A percentile compares a stretch with the other conserved stretches of the same genome.
phyloP scores from a whole-genome alignment of 2,888 invertebrate genomes.

The Aleiodes leptofemur region DNA sequence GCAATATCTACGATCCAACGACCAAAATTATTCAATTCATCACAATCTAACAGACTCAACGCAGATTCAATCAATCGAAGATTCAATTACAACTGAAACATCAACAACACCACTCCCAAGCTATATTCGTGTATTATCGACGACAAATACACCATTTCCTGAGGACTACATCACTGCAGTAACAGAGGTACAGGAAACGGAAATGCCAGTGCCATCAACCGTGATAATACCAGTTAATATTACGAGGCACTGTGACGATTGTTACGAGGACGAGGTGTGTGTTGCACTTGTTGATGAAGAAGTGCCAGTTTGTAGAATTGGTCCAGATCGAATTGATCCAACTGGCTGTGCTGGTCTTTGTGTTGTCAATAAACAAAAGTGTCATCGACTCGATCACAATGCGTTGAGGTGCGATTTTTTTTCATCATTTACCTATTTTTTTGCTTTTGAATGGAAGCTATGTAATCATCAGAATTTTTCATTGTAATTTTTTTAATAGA shows the following conservation, averaged over 20 bases:
- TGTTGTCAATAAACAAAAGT: slow-evolving; percentile 71
- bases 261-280: slow-evolving; percentile 77
- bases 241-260: slow-evolving; percentile 70
- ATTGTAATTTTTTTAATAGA: too few species aligned
- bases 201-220: slow-evolving; percentile 47
- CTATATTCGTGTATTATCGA: slow-evolving; percentile 36
- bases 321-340: slow-evolving; percentile 78
- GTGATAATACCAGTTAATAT: slow-evolving; percentile 37
- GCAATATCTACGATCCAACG: slow-evolving; percentile 70
- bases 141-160: slow-evolving; percentile 42
- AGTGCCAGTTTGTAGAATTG: slow-evolving; percentile 78
- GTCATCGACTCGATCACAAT: slow-evolving; percentile 73
- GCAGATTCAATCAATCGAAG: slow-evolving; percentile 37
- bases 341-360: slow-evolving; percentile 78
- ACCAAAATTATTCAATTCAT: slow-evolving; percentile 56
- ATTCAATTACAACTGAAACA: slow-evolving; percentile 43
- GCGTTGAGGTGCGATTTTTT: slow-evolving; percentile 69
- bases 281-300: slow-evolving; percentile 80
- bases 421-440: background rate
- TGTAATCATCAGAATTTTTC: too few species aligned
- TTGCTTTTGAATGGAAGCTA: too few species aligned
- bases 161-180: slow-evolving; percentile 11
- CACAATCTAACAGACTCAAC: slow-evolving; percentile 38
- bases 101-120: slow-evolving; percentile 23
- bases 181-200: slow-evolving; percentile 39